Base-by-base conservation (phyloP, 2,113 vertebrate species). In the Oceanodroma tethys region DNA sequence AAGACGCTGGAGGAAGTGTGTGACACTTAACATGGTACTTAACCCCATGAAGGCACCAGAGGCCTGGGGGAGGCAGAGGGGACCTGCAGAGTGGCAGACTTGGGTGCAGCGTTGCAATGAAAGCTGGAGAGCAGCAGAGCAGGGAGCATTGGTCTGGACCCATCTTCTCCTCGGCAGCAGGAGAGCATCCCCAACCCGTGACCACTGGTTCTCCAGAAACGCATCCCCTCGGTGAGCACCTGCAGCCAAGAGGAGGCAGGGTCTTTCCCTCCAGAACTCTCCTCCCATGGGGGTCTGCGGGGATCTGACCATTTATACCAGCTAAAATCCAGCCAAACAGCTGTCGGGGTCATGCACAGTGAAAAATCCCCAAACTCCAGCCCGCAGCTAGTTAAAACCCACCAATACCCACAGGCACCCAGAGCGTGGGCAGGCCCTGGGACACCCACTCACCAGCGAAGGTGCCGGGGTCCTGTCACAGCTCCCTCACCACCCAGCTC, bases 161-260 rank as follows among this genome's bases (percentile, higher is more conserved):
- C 3, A 0, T 71, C 52, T 15, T 65, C 23, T 75, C 60, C 85
- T 73, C 5, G 1, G 5, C 42, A 45, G 22, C 18, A 43, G 36
- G 21, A 47, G 11, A 66, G 3, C 63, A 66, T 34, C 38, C 42
- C 19, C 47, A 32, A 1, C 0, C 21, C 1, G 0, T 36, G 26
- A 48, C n/a, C 45, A 15, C 1, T 0, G 1, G 1, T 13, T 65
- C 43, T 73, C 11, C 81, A 87, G 42, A 83, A 52, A 21, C 2
- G 0, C 0, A 0, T 47, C 16, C 52, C 34, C 32, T 36, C 0
- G 0, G 25, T 4, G 16, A 60, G 17, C 15, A 66, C 75, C 81
- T 36, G 7, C 60, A 65, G 30, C 34, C 63, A 52, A 70, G 34
- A 27, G 19, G 1, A 30, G 16, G 32, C 40, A 66, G 32, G 16